These are phyloP conservation scores for Riptortus pedestris DNA, from an alignment of 1,140 invertebrate genomes.

Conservation along the genomic window DNA sequence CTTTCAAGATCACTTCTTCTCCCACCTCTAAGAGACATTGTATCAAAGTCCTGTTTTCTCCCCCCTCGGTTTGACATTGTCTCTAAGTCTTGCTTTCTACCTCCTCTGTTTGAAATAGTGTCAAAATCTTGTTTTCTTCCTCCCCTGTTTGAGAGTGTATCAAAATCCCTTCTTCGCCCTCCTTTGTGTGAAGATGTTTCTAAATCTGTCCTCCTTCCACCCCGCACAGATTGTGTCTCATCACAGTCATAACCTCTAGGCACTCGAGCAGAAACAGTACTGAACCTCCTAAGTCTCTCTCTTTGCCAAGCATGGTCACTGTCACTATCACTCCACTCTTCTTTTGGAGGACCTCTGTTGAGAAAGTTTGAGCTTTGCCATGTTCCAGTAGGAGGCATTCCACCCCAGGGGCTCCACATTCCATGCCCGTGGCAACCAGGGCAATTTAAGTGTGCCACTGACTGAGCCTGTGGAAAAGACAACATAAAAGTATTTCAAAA, in stretches of 20 bases:
- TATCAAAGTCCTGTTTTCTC: background rate
- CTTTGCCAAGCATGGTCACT: background rate
- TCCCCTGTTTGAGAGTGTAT: slow-evolving; percentile 19
- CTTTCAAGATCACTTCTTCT: slow-evolving; percentile 12
- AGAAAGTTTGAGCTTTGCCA: slow-evolving; percentile 17
- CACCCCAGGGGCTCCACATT: slow-evolving; percentile 18
- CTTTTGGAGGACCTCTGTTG: background rate
- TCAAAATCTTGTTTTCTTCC: slow-evolving; percentile 9
- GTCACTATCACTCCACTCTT: slow-evolving; percentile 8
- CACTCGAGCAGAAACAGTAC: background rate
- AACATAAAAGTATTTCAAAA: background rate
- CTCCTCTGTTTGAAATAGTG: slow-evolving; percentile 27
- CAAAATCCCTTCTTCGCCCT: slow-evolving; percentile 16
- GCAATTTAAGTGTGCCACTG: slow-evolving; percentile 54
- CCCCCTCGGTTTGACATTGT: slow-evolving; percentile 20
- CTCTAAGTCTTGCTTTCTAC: slow-evolving; percentile 4
- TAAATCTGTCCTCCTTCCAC: slow-evolving; percentile 18
- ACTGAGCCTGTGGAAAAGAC: slow-evolving; percentile 50
- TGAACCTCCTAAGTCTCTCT: background rate
- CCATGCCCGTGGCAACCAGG: slow-evolving; percentile 44
- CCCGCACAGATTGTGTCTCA: background rate
- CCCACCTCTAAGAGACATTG: slow-evolving; percentile 26
- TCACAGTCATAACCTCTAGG: background rate
- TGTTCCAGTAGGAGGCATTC: background rate
- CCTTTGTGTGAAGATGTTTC: slow-evolving; percentile 16